Percentiles rank a stretch among this genome's conserved stretches.
These are phyloP conservation scores for Elmis aenea DNA, from an alignment of 2,888 invertebrate species.

Conservation along the genomic window DNA sequence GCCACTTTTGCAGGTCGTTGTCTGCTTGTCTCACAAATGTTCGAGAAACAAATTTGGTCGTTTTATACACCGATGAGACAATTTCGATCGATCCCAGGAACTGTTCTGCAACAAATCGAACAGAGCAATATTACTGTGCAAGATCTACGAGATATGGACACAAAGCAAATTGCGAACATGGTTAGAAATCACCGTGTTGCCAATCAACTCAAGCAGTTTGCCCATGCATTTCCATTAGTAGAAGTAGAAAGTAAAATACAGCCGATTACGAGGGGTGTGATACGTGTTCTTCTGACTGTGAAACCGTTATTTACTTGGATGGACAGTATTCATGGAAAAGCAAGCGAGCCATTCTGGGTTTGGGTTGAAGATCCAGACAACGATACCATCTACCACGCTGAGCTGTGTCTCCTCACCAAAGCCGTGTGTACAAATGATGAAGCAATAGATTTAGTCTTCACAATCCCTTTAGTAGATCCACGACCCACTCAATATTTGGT, in stretches of 20 bases:
- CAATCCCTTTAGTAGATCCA: slow-evolving; percentile 90
- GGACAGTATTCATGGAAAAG: slow-evolving; percentile 82
- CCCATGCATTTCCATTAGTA: slow-evolving; percentile 79
- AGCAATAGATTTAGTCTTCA: slow-evolving; percentile 83
- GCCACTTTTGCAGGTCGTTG: slow-evolving; percentile 83
- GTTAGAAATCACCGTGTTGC: slow-evolving; percentile 75
- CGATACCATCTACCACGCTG: slow-evolving; percentile 93
- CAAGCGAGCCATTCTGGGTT: slow-evolving; percentile 89
- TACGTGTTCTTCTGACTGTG: slow-evolving; percentile 76
- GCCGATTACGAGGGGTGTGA: slow-evolving; percentile 91
- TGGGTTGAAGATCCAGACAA: slow-evolving; percentile 97
- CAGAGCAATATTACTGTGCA: slow-evolving; percentile 69
- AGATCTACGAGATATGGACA: slow-evolving; percentile 78
- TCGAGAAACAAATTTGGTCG: slow-evolving; percentile 89
- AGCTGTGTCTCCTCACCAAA: slow-evolving; percentile 71
- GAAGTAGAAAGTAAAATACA: slow-evolving; percentile 81
- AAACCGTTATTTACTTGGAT: slow-evolving; percentile 79
- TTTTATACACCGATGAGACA: slow-evolving; percentile 82
- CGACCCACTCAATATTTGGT: slow-evolving; percentile 90
- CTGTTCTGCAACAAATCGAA: slow-evolving; percentile 78
- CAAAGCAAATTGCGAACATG: slow-evolving; percentile 78
- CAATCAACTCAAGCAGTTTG: slow-evolving; percentile 71
- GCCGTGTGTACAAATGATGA: slow-evolving; percentile 60
- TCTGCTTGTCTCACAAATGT: slow-evolving; percentile 83
- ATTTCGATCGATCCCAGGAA: slow-evolving; percentile 70